Evolutionary conservation across 2,797 vertebrate genomes (phyloP), one percentile per base, ranked within the genome.

Genomic region (Pagetopsis macropterus): DNA sequence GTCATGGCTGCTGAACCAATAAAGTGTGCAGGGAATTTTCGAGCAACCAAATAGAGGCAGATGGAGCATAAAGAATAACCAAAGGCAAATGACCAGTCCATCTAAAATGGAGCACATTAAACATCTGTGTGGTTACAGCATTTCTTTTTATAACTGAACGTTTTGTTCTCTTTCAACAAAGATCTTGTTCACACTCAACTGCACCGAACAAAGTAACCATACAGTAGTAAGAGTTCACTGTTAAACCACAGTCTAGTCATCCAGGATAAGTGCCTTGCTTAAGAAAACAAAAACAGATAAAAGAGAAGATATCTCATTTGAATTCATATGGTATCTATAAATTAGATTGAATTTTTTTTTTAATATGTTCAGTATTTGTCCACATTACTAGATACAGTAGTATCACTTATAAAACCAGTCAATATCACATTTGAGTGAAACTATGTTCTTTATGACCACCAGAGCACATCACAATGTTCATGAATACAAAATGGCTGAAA

Each of bases 21-120:
- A 78, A 85, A 84, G 78, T n/a, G 81, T 54, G 68, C 69, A 33
- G 72, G 79, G 83, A 78, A 75, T 83, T 88, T 89, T 84, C 21
- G 44, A 83, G 83, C 83, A 64, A 84, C 83, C 86, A 85, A 91
- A 91, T 68, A 85, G 85, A 88, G 81, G 88, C 91, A 93, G 91
- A 92, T 91, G 91, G 90, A 91, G 87, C 90, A 84, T 85, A 90
- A 89, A 92, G 87, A 90, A 91, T 90, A 87, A 90, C 91, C 87
- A 84, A 85, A 83, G 88, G 89, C 89, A 90, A 92, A 92, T 92
- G 89, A 90, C 91, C 90, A 83, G 88, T 91, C 84, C 81, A 79
- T 91, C 88, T 84, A 81, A 84, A 90, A 86, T 40, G 77, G 85
- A 87, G 86, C 85, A 61, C 87, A 91, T 92, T 91, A 92, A 90